Conservation (phyloP, 2,797 vertebrate genomes). For the Acrocephalus scirpaceus region DNA sequence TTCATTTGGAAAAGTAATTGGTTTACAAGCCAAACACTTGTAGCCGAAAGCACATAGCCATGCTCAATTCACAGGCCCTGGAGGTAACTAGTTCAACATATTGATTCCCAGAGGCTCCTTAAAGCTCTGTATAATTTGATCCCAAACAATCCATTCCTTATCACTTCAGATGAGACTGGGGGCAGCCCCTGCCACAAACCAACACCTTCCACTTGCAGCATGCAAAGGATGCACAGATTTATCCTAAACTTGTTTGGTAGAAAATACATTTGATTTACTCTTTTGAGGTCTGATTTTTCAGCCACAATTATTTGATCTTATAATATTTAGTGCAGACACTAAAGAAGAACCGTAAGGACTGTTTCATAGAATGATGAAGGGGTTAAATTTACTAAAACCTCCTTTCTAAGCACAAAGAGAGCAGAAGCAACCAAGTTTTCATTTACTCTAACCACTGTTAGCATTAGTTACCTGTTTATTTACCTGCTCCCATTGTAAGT, state of each 20-base stretch:
- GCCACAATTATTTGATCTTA: constrained; percentile 17
- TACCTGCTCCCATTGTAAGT: neutral
- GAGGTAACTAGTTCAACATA: neutral
- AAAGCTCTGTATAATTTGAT: neutral
- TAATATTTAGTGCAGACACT: neutral
- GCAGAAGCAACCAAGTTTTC: neutral
- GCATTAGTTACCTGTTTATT: neutral
- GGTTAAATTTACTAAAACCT: neutral
- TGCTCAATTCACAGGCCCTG: neutral
- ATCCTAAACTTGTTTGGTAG: neutral
- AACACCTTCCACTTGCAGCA: neutral
- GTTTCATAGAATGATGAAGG: neutral
- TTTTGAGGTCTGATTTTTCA: constrained; percentile 13
- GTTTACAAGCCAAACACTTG: neutral
- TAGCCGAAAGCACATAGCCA: neutral
- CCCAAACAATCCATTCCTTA: neutral
- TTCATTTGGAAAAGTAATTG: fast-evolving
- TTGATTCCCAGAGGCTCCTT: neutral
- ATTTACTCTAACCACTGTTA: neutral
- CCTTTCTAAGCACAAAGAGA: neutral
- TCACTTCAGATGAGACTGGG: neutral
- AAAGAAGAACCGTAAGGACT: neutral
- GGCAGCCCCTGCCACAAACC: neutral
- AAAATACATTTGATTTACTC: neutral
- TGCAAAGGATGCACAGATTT: neutral